Base-by-base conservation (phyloP, 1,140 invertebrate species). In the Archegozetes longisetosus region DNA sequence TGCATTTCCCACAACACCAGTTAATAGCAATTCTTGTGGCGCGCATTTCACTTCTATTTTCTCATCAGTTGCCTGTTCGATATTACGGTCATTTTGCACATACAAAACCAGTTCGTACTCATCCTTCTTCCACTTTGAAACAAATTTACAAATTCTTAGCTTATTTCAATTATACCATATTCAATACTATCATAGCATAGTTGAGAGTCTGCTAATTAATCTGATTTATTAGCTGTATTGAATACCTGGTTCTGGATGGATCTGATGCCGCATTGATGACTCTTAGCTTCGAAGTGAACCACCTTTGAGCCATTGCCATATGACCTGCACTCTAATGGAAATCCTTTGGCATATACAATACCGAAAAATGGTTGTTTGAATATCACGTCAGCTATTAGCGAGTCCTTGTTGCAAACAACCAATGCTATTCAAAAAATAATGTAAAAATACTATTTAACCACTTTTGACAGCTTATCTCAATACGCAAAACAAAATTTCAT, bases 31-130 rank as follows among this genome's bases (percentile, higher is more conserved):
- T 17, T 40, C 67, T 22, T 68, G 64, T 48, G 80, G 61, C 13
- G 68, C 65, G 60, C 79, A 81, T 13, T 75, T 73, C 3, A 84
- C 74, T 3, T 75, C 69, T 46, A 78, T 68, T 62, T 82, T 77
- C 62, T 83, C 79, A 66, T 84, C 82, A 1, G 77, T 78, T 28
- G 79, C 80, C 68, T 84, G 82, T 62, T 83, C 79, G 25, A 85
- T 69, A 64, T 79, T 77, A 50, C 74, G 74, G 65, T 84, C 82
- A 76, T 82, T 82, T 67, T 85, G 83, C 0, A 84, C 72, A 53
- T 84, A 77, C 46, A 85, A 68, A 2, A 76, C 75, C 1, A 83
- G 77, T 4, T 76, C 76, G 66, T 82, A 82, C 64, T 78, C 76
- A 64, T 24, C 20, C 20, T 61, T 17, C 2, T 55, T 60, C 14